phyloP scores from a whole-genome alignment of 2,113 vertebrate species.

The Ciconia stormi region DNA sequence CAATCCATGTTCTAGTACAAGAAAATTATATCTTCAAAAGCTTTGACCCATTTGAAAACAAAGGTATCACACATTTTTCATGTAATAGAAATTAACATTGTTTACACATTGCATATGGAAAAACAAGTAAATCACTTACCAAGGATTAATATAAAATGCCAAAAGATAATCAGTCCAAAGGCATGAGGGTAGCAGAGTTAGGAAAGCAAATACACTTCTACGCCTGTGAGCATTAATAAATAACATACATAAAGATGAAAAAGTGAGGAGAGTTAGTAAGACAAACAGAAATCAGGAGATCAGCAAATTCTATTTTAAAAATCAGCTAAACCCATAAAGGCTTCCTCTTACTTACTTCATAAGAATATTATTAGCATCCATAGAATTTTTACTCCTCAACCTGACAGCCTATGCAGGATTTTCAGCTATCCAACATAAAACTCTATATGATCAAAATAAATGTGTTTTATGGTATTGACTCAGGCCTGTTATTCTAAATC shows the following conservation, averaged over 20 bases:
- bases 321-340: slow-evolving; percentile 22
- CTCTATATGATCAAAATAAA: background rate
- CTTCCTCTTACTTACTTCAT: background rate
- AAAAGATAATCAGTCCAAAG: slow-evolving; percentile 99
- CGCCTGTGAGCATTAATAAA: slow-evolving; percentile 92
- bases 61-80: background rate
- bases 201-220: slow-evolving; percentile 99
- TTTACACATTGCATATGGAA: slow-evolving; percentile 54
- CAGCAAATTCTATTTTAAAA: slow-evolving; percentile 49
- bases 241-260: slow-evolving; percentile 85
- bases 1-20: background rate
- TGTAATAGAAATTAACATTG: slow-evolving; percentile 36
- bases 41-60: background rate
- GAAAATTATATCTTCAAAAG: background rate
- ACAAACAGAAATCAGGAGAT: slow-evolving; percentile 70
- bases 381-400: background rate
- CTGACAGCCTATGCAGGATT: background rate
- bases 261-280: slow-evolving; percentile 76
- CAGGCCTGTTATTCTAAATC: background rate
- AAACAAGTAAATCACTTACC: slow-evolving; percentile 88
- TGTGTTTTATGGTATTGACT: background rate
- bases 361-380: background rate
- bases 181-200: slow-evolving; percentile 99
- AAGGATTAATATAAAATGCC: slow-evolving; percentile 99
- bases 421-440: background rate